Evolutionary conservation across 2,113 vertebrate genomes (phyloP).

Genomic region (Drymodes brunneopygia): DNA sequence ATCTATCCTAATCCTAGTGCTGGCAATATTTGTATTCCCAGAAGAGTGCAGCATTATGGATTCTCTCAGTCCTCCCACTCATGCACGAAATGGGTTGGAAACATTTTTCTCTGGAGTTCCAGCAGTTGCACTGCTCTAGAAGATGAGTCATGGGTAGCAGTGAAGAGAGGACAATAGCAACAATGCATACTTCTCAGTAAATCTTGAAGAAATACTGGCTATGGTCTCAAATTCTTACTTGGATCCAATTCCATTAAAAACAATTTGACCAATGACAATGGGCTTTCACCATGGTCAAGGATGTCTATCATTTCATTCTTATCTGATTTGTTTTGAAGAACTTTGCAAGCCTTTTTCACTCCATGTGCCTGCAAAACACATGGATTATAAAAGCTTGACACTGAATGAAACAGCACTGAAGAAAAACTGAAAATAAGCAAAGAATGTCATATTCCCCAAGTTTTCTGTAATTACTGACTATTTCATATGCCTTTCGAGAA

Average conservation of each 20-base stretch:
- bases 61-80: background rate
- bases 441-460: background rate
- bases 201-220: background rate
- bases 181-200: background rate
- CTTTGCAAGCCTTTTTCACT: background rate
- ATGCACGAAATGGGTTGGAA: accelerated
- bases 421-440: background rate
- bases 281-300: background rate
- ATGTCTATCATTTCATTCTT: background rate
- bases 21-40: background rate
- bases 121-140: background rate
- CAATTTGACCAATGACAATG: background rate
- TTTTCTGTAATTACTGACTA: background rate
- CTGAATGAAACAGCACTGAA: background rate
- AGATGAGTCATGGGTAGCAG: background rate
- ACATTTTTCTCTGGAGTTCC: background rate
- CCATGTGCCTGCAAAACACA: background rate
- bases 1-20: background rate
- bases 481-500: background rate
- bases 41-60: background rate
- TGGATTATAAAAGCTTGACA: background rate
- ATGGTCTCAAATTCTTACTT: background rate
- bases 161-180: background rate
- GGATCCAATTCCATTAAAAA: background rate
- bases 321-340: background rate